phyloP scores from a whole-genome alignment of 1,140 invertebrate species.

The Drosophila navojoa region DNA sequence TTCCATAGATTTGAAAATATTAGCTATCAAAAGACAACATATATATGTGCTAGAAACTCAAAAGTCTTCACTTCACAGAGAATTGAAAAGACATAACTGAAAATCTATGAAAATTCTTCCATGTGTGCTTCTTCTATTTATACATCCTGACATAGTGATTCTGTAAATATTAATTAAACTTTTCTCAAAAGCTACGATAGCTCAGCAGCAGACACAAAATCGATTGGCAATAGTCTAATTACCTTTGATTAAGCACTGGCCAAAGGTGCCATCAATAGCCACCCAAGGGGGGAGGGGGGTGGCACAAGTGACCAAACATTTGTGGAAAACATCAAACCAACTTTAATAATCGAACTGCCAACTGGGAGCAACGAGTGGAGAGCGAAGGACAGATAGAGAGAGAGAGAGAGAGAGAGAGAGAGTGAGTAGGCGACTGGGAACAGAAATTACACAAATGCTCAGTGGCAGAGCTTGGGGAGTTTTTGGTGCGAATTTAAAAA shows the following conservation, averaged over 20 bases:
- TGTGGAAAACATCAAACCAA: conserved; percentile 54
- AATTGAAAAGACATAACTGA: too few relatives aligned
- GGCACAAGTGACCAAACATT: conserved; percentile 57
- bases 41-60: too few relatives aligned
- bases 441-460: conserved; percentile 77
- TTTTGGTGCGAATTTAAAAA: conserved; percentile 30
- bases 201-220: conserved; percentile 31
- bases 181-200: neutral
- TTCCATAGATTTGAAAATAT: too few relatives aligned
- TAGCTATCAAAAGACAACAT: too few relatives aligned
- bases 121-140: neutral
- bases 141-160: neutral
- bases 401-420: neutral
- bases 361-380: conserved; percentile 3
- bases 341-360: conserved; percentile 72
- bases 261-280: conserved; percentile 59
- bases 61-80: too few relatives aligned
- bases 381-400: neutral
- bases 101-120: too few relatives aligned
- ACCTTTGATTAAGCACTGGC: conserved; percentile 75
- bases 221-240: conserved; percentile 67
- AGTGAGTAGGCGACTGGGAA: conserved; percentile 35
- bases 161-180: neutral
- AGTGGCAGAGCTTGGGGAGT: neutral
- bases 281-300: conserved; percentile 46